Conservation (phyloP, 2,888 invertebrate species). For the Pseudolycoriella hygida region DNA sequence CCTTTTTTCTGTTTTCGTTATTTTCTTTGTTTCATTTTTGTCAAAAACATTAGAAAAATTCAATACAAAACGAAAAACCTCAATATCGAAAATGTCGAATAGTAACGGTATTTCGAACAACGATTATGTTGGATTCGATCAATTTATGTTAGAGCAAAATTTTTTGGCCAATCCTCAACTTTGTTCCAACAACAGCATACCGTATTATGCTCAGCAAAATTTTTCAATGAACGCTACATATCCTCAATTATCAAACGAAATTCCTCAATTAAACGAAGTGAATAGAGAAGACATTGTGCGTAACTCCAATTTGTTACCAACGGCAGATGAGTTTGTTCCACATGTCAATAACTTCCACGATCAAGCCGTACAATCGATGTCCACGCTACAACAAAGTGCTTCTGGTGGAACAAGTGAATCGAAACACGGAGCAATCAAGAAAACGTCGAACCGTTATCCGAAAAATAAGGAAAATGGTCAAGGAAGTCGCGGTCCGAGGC, state of each 20-base stretch:
- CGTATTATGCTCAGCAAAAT: too few species aligned
- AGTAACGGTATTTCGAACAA: constrained; percentile 10
- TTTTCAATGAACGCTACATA: neutral
- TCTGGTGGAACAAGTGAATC: neutral
- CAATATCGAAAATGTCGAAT: neutral
- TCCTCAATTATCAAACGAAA: neutral
- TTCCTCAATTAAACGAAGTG: neutral
- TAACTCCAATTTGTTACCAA: constrained; percentile 21
- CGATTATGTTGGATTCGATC: constrained; percentile 27
- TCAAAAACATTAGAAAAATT: too few species aligned
- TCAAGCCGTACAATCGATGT: neutral
- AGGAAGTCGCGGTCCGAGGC: neutral
- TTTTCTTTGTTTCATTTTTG: too few species aligned
- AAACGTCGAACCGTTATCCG: too few species aligned
- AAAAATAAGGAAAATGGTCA: neutral
- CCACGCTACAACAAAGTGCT: neutral
- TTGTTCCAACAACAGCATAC: neutral
- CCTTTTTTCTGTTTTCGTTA: too few species aligned
- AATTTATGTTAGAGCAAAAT: constrained; percentile 27
- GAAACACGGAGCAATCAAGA: too few species aligned
- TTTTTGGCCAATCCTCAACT: neutral
- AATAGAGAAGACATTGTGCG: neutral
- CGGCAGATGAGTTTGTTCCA: constrained; percentile 7
- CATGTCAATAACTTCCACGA: neutral
- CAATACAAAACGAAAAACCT: too few species aligned